Evolutionary conservation across 2,113 vertebrate genomes (phyloP), one percentile per base, ranked within the genome.

Genomic region (Polypterus senegalus): DNA sequence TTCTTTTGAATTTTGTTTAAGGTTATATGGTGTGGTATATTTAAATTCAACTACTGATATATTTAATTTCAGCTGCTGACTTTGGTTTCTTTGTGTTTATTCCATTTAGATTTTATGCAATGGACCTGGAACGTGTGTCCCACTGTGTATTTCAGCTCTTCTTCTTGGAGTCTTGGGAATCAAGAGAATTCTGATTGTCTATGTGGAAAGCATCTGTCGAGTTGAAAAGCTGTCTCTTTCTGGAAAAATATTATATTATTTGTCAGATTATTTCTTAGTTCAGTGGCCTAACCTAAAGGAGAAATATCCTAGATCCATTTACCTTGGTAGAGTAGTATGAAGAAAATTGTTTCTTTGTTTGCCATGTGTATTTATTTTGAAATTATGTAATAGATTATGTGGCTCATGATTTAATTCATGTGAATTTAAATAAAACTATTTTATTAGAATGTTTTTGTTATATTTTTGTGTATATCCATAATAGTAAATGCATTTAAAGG

Each of bases 71-170:
- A n/a, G n/a, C n/a, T n/a, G n/a, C 61, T 4, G 58, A 54, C 65
- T 68, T 67, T 61, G 52, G 7, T 67, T 55, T 8, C 10, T 56
- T 47, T 65, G n/a, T 64, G 3, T 80, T 65, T 76, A 59, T 86
- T 87, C 55, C 75, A 27, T 27, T 27, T 27, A 98, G 96, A 85
- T 98, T 73, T 67, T 98, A 76, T 96, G 93, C 80, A 98, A 98
- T 1, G 94, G 96, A 54, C 94, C 96, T 0, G 96, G 96, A 61
- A 98, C 96, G 1, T 98, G 94, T 52, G 78, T 97, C 67, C 96
- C 96, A 48, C 70, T 96, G 52, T 97, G 93, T 67, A 6, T 78
- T 51, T 87, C 88, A 46, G 92, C 82, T 60, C 76, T 96, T 65
- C 82, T 97, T 6, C 88, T 97, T 8, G 86, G 89, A 55, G 75